These are phyloP conservation scores for Dissostichus mawsoni DNA, from an alignment of 2,113 vertebrate genomes.

Conservation along the genomic window DNA sequence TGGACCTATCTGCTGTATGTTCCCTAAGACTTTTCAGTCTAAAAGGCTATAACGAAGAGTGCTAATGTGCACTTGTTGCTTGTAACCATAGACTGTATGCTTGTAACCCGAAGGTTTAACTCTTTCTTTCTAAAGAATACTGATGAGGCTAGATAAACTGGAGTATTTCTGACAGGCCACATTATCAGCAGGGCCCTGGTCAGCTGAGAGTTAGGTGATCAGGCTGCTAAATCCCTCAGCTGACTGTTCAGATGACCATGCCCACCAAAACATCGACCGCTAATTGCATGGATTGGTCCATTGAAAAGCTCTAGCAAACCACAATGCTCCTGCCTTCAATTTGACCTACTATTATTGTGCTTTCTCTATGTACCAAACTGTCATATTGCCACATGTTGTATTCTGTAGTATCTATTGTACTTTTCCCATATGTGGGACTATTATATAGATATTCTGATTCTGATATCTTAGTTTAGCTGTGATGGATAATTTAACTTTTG, in stretches of 20 bases:
- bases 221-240: slow-evolving; percentile 1
- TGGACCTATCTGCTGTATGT: neutral
- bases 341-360: neutral
- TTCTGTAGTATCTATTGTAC: neutral
- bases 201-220: slow-evolving; percentile 12
- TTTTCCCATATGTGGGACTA: too few relatives aligned
- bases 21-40: neutral
- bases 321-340: neutral
- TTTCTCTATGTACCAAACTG: neutral
- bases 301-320: neutral
- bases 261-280: neutral
- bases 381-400: neutral
- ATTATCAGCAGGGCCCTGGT: neutral
- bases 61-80: neutral
- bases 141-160: neutral
- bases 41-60: neutral
- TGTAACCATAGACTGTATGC: neutral
- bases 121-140: neutral
- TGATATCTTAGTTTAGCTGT: too few relatives aligned
- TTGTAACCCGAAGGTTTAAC: neutral
- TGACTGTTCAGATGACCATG: slow-evolving; percentile 6
- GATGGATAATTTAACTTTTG: slow-evolving; percentile 9
- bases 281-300: neutral
- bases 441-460: too few relatives aligned
- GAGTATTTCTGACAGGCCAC: neutral